These are phyloP conservation scores for Orthonevra nobilis DNA, from an alignment of 2,888 invertebrate species.

Conservation along the genomic window DNA sequence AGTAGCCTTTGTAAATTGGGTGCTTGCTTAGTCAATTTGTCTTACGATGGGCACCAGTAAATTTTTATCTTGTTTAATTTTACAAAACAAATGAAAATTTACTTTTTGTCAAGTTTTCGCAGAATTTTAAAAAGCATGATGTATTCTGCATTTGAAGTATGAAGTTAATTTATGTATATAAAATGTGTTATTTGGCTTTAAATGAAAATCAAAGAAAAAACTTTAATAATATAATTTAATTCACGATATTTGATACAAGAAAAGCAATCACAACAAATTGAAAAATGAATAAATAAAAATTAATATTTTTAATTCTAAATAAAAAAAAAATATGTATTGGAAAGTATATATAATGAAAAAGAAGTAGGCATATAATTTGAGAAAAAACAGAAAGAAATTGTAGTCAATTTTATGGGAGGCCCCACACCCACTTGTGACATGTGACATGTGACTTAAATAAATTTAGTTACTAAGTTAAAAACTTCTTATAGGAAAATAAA, in stretches of 20 bases:
- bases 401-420: slow-evolving; percentile 66
- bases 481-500: too few relatives aligned
- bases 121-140: too few relatives aligned
- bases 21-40: too few relatives aligned
- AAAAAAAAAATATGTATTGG: slow-evolving; percentile 33
- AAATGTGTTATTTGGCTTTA: slow-evolving; percentile 34
- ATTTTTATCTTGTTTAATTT: too few relatives aligned
- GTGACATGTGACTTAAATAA: slow-evolving; percentile 68
- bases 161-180: too few relatives aligned
- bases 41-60: too few relatives aligned
- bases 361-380: slow-evolving; percentile 38
- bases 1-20: too few relatives aligned
- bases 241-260: slow-evolving; percentile 32
- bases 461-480: slow-evolving; percentile 51
- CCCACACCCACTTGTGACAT: slow-evolving; percentile 63
- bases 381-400: slow-evolving; percentile 25
- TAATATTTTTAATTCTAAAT: too few relatives aligned
- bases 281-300: slow-evolving; percentile 20
- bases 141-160: too few relatives aligned
- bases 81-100: too few relatives aligned
- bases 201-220: slow-evolving; percentile 24
- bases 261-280: slow-evolving; percentile 62
- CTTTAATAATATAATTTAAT: slow-evolving; percentile 16
- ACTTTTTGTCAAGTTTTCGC: too few relatives aligned
- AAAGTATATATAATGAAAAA: slow-evolving; percentile 39